These are phyloP conservation scores for Cardiocondyla obscurior DNA, from an alignment of 1,140 invertebrate species.

Conservation along the genomic window DNA sequence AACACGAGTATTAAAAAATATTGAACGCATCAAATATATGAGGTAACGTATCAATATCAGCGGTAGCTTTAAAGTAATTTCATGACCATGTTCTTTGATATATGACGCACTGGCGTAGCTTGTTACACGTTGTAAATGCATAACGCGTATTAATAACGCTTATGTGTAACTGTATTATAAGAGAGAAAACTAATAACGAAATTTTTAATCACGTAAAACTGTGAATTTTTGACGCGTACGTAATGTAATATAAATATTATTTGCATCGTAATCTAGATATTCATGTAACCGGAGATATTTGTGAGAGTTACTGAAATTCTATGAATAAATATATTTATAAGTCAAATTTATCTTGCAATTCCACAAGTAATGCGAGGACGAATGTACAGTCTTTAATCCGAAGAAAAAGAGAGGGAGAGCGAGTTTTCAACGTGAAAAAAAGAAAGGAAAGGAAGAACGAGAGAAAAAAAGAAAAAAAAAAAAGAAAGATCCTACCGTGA, in stretches of 20 bases:
- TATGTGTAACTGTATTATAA: background rate
- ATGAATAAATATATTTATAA: constrained; percentile 5
- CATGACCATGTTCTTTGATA: constrained; percentile 3
- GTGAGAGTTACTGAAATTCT: background rate
- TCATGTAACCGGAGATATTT: background rate
- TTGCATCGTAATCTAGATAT: background rate
- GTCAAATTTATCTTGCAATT: background rate
- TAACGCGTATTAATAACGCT: background rate
- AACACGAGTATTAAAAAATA: constrained; percentile 12
- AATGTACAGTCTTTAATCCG: background rate
- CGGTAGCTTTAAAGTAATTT: background rate
- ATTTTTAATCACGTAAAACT: background rate
- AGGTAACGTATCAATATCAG: constrained; percentile 10
- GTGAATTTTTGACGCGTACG: background rate
- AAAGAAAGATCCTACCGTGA: background rate
- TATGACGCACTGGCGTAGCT: background rate
- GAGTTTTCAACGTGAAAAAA: no score
- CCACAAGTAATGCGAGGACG: background rate
- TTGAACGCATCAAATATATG: background rate
- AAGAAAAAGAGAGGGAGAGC: background rate
- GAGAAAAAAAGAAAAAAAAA: background rate
- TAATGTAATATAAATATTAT: background rate
- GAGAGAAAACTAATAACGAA: background rate
- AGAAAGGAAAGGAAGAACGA: background rate
- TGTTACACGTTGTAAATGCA: constrained; percentile 13